Evolutionary conservation across 2,113 vertebrate species (phyloP).

Genomic region (Apodemus speciosus): DNA sequence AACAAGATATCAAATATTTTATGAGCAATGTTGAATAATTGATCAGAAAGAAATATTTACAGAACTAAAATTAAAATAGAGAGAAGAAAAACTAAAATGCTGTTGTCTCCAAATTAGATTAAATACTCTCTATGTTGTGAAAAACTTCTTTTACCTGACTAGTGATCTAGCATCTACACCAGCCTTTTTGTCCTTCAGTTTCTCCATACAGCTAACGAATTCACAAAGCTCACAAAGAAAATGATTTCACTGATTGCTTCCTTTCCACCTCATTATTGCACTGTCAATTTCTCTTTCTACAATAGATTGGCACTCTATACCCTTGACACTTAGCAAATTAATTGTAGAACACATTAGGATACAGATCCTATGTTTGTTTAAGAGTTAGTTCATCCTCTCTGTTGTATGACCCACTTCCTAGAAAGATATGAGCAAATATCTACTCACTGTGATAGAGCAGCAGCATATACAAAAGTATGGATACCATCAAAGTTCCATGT

Average conservation of each 20-base stretch:
- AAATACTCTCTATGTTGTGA: background rate
- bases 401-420: background rate
- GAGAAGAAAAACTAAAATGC: background rate
- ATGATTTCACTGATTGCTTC: background rate
- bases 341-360: too few relatives aligned
- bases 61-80: background rate
- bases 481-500: background rate
- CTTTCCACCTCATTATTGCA: background rate
- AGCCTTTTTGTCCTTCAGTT: background rate
- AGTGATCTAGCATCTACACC: background rate
- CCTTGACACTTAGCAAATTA: background rate
- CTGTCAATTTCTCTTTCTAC: background rate
- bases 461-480: background rate
- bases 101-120: background rate
- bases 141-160: background rate
- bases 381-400: background rate
- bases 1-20: background rate
- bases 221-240: background rate
- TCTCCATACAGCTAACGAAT: background rate
- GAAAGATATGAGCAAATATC: background rate
- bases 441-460: background rate
- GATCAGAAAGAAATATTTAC: background rate
- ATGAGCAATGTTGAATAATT: background rate
- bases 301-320: background rate
- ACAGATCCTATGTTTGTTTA: background rate